Evolutionary conservation across 2,888 invertebrate genomes (phyloP).

Genomic region (Morinoia aosen): DNA sequence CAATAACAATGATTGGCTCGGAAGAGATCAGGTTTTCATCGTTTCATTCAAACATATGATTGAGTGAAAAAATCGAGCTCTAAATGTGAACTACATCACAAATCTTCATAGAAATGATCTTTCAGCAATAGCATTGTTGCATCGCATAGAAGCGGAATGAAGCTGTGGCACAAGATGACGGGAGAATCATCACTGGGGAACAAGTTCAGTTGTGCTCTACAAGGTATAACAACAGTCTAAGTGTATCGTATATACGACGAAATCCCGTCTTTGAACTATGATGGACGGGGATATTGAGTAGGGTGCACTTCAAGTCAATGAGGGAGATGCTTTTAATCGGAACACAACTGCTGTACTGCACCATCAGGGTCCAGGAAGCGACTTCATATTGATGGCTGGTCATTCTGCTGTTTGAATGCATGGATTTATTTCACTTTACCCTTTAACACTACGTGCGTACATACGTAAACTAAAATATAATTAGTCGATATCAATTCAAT

Average conservation of each 20-base stretch:
- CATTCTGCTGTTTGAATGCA: not conserved
- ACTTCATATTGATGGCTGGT: not conserved
- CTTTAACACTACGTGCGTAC: not conserved
- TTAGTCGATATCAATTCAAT: not conserved
- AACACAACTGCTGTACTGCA: not conserved
- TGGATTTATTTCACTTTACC: not conserved
- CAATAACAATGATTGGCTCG: not conserved
- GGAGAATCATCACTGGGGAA: not conserved
- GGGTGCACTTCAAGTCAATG: not conserved
- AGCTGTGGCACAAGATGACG: not conserved
- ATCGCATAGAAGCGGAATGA: not conserved
- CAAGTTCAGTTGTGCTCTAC: not conserved
- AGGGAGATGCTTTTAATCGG: not conserved
- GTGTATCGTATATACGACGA: not conserved
- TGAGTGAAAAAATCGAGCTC: not conserved
- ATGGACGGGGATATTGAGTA: not conserved
- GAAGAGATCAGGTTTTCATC: not conserved
- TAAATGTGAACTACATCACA: not conserved
- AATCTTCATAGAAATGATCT: not conserved
- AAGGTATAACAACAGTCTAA: not conserved
- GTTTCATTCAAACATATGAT: not conserved
- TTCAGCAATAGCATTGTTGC: not conserved
- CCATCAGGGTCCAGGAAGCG: too few relatives aligned
- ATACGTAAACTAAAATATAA: not conserved
- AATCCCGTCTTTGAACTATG: not conserved